These are phyloP conservation scores for Arrhamphus sclerolepis DNA, from an alignment of 2,797 vertebrate genomes.

Conservation along the genomic window DNA sequence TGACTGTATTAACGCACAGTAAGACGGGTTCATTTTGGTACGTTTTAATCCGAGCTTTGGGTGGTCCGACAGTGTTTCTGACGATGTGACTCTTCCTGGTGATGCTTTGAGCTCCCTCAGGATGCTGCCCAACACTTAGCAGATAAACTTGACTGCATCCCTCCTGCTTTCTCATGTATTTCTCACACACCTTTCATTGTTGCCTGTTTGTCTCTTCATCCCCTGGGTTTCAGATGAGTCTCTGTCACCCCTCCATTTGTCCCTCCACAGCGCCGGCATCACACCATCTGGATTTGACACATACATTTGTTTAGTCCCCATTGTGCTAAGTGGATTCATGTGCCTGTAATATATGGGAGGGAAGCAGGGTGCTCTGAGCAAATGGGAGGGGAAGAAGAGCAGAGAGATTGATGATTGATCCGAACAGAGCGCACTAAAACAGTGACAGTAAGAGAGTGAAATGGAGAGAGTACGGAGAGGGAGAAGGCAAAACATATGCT, in stretches of 20 bases:
- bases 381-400: constrained; percentile 20
- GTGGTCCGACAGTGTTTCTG: too few species aligned
- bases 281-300: constrained; percentile 60
- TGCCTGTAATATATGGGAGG: constrained; percentile 53
- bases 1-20: too few species aligned
- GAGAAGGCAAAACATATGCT: constrained; percentile 73
- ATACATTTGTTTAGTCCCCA: constrained; percentile 63
- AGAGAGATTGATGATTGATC: constrained; percentile 69
- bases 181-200: not conserved
- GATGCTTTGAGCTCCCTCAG: too few species aligned
- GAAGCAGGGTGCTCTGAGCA: constrained; percentile 25
- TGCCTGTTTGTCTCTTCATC: constrained; percentile 8
- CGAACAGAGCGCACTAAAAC: constrained; percentile 57
- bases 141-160: not conserved
- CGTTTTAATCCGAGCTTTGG: too few species aligned
- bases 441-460: constrained; percentile 54
- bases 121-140: too few species aligned
- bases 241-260: constrained; percentile 25
- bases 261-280: constrained; percentile 39
- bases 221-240: constrained; percentile 2
- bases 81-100: too few species aligned
- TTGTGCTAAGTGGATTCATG: constrained; percentile 66
- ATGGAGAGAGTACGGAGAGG: constrained; percentile 35
- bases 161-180: constrained; percentile 13
- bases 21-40: too few species aligned